phyloP scores from a whole-genome alignment of 2,888 invertebrate species.

The Loripinus fragilis region DNA sequence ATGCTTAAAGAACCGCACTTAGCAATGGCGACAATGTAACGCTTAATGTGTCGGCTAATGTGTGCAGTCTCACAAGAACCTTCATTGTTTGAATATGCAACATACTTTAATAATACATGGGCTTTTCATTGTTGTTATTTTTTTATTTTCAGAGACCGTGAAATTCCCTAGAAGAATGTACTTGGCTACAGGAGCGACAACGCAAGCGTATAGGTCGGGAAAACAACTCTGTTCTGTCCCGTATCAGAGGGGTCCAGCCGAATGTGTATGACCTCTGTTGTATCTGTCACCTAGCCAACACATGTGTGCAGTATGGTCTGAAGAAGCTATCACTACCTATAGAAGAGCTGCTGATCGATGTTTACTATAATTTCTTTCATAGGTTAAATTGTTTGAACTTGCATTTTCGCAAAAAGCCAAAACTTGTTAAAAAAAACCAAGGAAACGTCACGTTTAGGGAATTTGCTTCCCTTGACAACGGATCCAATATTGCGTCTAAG shows the following conservation, averaged over 20 bases:
- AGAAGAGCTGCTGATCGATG: conserved; percentile 28
- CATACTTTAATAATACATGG: too few relatives aligned
- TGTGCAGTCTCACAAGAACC: too few relatives aligned
- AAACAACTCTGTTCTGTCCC: conserved; percentile 39
- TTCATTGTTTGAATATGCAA: too few relatives aligned
- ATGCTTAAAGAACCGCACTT: too few relatives aligned
- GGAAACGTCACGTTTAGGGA: too few relatives aligned
- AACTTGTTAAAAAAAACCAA: too few relatives aligned
- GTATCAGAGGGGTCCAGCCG: conserved; percentile 29
- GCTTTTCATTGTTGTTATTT: too few relatives aligned
- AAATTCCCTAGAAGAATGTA: conserved; percentile 21
- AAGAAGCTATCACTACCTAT: conserved; percentile 30
- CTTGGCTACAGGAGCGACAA: conserved; percentile 33
- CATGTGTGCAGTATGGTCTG: conserved; percentile 17
- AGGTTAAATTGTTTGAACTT: conserved; percentile 14
- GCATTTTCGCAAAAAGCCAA: too few relatives aligned
- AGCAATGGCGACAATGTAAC: too few relatives aligned
- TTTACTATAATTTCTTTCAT: conserved; percentile 37
- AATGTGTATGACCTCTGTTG: conserved; percentile 34
- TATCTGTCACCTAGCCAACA: conserved; percentile 33
- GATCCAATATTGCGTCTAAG: too few relatives aligned
- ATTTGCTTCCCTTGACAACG: too few relatives aligned
- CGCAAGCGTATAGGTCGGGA: conserved; percentile 38
- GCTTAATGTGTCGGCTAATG: too few relatives aligned
- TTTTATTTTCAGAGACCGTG: conserved; percentile 7